phyloP scores from a whole-genome alignment of 2,888 invertebrate species.

The Ephialtes manifestator region DNA sequence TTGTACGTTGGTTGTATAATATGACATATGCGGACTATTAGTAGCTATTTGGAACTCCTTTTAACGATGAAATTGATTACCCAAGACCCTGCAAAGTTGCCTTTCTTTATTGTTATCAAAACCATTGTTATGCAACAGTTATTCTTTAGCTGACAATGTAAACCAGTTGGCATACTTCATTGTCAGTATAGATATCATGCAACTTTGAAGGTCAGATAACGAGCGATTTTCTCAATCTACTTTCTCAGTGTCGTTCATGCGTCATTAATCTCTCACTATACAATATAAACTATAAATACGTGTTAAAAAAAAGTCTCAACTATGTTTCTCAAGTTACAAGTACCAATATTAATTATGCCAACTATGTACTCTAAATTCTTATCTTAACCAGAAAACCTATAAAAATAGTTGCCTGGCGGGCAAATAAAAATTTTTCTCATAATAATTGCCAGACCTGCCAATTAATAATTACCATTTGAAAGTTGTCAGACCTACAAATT shows the following conservation, averaged over 20 bases:
- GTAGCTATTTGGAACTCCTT: background rate
- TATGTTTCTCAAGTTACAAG: no score
- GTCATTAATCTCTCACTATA: conserved; percentile 42
- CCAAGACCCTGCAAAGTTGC: background rate
- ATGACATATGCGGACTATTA: background rate
- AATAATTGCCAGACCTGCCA: no score
- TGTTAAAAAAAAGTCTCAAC: no score
- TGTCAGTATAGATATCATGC: background rate
- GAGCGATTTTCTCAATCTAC: conserved; percentile 3
- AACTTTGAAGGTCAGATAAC: background rate
- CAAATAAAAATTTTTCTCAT: no score
- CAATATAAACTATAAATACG: background rate
- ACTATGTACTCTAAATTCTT: no score
- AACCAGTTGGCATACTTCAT: background rate
- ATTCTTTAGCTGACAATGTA: background rate
- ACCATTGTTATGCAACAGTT: background rate
- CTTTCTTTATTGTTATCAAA: background rate
- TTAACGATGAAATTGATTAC: conserved; percentile 1
- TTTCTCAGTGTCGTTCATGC: conserved; percentile 9
- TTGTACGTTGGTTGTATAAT: background rate
- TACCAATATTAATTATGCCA: no score
- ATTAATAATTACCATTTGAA: no score
- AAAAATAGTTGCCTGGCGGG: no score
- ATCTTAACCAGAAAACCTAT: no score
- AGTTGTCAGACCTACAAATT: no score